Evolutionary conservation across 2,113 vertebrate species (phyloP).

Genomic region (Tyto alba): DNA sequence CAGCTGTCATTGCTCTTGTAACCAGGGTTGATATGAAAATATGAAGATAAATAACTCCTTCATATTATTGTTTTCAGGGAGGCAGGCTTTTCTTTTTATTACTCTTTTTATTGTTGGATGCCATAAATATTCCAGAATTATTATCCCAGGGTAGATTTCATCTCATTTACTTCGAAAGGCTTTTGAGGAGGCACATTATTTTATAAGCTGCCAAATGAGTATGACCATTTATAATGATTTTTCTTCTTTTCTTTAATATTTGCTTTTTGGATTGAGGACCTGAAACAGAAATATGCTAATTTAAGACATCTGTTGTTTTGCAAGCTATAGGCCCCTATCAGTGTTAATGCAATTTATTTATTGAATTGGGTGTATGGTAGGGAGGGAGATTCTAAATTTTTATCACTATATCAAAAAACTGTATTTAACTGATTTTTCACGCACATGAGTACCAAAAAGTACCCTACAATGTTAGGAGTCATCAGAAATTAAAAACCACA

Average conservation of each 20-base stretch:
- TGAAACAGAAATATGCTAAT: slow-evolving; percentile 60
- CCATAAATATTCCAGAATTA: slow-evolving; percentile 61
- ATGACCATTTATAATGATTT: slow-evolving; percentile 52
- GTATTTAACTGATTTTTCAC: not conserved
- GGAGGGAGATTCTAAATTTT: not conserved
- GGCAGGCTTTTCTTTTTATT: slow-evolving; percentile 55
- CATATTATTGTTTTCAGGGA: slow-evolving; percentile 51
- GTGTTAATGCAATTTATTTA: slow-evolving; percentile 31
- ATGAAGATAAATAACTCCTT: slow-evolving; percentile 58
- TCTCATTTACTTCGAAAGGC: slow-evolving; percentile 51
- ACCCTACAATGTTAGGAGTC: not conserved
- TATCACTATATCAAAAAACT: not conserved
- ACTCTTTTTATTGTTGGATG: slow-evolving; percentile 52
- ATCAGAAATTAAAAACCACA: not conserved
- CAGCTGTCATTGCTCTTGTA: slow-evolving; percentile 29
- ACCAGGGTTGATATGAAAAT: slow-evolving; percentile 9
- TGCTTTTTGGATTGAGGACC: slow-evolving; percentile 54
- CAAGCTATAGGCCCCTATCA: slow-evolving; percentile 3
- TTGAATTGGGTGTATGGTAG: not conserved
- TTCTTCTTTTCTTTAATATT: slow-evolving; percentile 53
- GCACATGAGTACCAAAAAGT: not conserved
- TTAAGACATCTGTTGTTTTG: slow-evolving; percentile 68
- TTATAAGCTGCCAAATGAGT: slow-evolving; percentile 59
- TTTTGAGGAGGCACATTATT: slow-evolving; percentile 53
- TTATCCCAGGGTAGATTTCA: slow-evolving; percentile 55